Evolutionary conservation across 2,113 vertebrate species (phyloP).

Genomic region (Carollia perspicillata): DNA sequence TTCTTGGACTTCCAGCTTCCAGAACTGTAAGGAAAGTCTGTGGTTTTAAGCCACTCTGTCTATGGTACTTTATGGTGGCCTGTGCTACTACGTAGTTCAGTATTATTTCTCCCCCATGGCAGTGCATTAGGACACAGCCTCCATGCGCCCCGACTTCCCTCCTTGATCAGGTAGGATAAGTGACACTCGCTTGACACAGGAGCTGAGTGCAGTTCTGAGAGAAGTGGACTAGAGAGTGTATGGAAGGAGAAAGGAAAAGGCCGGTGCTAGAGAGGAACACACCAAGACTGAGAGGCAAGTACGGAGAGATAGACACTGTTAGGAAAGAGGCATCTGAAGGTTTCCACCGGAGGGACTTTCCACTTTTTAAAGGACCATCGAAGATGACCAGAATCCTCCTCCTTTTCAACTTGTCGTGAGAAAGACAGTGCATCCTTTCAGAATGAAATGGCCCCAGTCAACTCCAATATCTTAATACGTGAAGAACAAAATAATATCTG

Average conservation of each 20-base stretch:
- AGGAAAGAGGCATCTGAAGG: background rate
- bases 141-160: background rate
- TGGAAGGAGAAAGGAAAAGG: background rate
- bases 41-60: too few species aligned
- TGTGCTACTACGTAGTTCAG: too few species aligned
- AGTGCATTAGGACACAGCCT: background rate
- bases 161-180: background rate
- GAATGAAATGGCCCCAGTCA: background rate
- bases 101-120: background rate
- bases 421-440: background rate
- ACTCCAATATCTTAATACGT: background rate
- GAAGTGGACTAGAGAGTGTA: background rate
- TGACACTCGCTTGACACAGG: background rate
- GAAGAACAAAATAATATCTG: background rate
- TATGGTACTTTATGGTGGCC: background rate
- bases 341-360: background rate
- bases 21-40: too few species aligned
- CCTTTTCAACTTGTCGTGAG: background rate
- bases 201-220: background rate
- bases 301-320: background rate
- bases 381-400: background rate
- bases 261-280: background rate
- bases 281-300: background rate
- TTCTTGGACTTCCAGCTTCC: background rate
- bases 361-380: background rate